phyloP scores from a whole-genome alignment of 23 tunicate genomes.

The Corella eumyota region DNA sequence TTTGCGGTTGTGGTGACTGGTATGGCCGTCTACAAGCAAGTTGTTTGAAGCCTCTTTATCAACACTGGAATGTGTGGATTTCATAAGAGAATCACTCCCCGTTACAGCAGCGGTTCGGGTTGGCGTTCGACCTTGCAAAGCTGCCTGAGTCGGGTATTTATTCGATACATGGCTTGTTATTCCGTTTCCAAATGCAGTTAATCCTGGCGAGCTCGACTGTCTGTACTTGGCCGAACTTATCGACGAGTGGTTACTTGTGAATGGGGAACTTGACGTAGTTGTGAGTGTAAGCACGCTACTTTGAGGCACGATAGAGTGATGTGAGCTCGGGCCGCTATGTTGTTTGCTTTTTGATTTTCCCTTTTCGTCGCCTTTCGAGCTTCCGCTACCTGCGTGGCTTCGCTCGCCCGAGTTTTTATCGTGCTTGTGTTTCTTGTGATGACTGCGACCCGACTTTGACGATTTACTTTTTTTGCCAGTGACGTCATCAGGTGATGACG shows the following conservation, averaged over 20 bases:
- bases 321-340: constrained; percentile 2
- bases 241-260: no score
- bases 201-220: no score
- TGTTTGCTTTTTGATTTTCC: constrained; percentile 10
- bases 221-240: no score
- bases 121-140: neutral
- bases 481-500: constrained; percentile 12
- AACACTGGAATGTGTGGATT: neutral
- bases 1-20: constrained; percentile 8
- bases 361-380: constrained; percentile 16
- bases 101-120: constrained; percentile 8
- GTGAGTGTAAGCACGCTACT: constrained; percentile 3
- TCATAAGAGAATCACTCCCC: neutral
- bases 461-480: constrained; percentile 12
- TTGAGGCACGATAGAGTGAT: no score
- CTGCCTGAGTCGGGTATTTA: neutral
- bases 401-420: constrained; percentile 3
- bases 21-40: neutral
- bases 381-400: no score
- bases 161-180: no score
- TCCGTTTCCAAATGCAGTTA: no score
- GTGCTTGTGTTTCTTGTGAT: constrained; percentile 9
- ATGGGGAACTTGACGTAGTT: constrained; percentile 2
- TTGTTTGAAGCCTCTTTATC: neutral
- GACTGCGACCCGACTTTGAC: constrained; percentile 16